These are phyloP conservation scores for Orbicella faveolata DNA, from an alignment of 64 coral and sea anemone genomes.

Conservation along the genomic window DNA sequence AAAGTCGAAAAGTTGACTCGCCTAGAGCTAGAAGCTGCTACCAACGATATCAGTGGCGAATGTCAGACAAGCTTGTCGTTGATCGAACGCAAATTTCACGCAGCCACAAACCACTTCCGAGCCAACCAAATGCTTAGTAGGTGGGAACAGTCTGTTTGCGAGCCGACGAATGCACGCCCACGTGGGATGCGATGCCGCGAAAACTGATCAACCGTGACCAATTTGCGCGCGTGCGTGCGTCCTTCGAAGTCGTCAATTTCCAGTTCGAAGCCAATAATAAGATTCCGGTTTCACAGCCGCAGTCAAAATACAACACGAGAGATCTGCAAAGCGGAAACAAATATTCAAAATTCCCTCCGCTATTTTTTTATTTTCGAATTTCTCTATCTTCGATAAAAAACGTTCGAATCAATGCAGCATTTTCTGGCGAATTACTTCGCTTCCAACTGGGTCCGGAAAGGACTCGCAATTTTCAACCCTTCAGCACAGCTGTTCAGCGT, in stretches of 20 bases:
- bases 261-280: slow-evolving; percentile 61
- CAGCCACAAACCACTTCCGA: slow-evolving; percentile 71
- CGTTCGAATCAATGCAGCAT: background rate
- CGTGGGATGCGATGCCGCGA: slow-evolving; percentile 92
- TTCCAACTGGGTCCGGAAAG: slow-evolving; percentile 35
- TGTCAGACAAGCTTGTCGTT: slow-evolving; percentile 46
- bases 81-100: slow-evolving; percentile 81
- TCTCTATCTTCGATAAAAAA: background rate
- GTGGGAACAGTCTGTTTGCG: slow-evolving; percentile 87
- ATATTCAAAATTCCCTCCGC: background rate
- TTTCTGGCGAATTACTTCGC: slow-evolving; percentile 14
- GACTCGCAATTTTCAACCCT: background rate
- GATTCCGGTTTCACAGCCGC: slow-evolving; percentile 18
- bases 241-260: slow-evolving; percentile 68
- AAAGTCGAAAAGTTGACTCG: slow-evolving; percentile 3
- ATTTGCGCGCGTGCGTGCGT: slow-evolving; percentile 80
- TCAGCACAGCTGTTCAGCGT: slow-evolving; percentile 40
- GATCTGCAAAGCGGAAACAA: background rate
- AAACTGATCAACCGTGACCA: slow-evolving; percentile 94
- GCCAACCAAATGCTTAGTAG: slow-evolving; percentile 91
- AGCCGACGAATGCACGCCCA: slow-evolving; percentile 92
- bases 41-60: slow-evolving; percentile 40
- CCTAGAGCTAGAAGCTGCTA: slow-evolving; percentile 8
- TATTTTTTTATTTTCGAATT: background rate
- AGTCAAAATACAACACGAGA: slow-evolving; percentile 23